phyloP scores from a whole-genome alignment of 30 jellyfish, hydroid and myxozoan genomes.

The Catostylus mosaicus region DNA sequence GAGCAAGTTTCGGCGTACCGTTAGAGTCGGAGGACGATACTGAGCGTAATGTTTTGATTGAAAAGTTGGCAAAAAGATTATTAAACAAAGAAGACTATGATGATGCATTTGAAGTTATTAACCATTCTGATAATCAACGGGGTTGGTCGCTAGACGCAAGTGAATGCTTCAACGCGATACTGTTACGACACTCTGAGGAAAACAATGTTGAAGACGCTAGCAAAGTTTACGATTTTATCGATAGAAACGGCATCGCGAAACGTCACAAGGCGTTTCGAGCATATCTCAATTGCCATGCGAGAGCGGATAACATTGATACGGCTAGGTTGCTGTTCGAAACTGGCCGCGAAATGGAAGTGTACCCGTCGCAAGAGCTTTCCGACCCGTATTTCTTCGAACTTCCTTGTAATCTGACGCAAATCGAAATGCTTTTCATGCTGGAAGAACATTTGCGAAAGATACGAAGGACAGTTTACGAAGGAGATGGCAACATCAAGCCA shows the following conservation, averaged over 20 bases:
- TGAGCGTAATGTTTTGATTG: background rate
- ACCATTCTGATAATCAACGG: background rate
- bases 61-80: constrained; percentile 2
- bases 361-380: constrained; percentile 28
- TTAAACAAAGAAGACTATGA: constrained; percentile 23
- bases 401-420: constrained; percentile 31
- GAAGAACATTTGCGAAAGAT: constrained; percentile 57
- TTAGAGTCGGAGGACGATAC: constrained; percentile 18
- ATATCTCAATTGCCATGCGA: constrained; percentile 66
- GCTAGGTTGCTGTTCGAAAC: constrained; percentile 60
- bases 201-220: constrained; percentile 35
- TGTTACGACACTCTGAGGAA: constrained; percentile 37
- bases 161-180: constrained; percentile 4
- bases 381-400: constrained; percentile 50
- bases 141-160: constrained; percentile 7
- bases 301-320: background rate
- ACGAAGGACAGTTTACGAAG: constrained; percentile 19
- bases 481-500: constrained; percentile 4
- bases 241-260: background rate
- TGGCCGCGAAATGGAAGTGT: constrained; percentile 41
- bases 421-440: constrained; percentile 63
- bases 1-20: constrained; percentile 62
- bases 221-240: constrained; percentile 28
- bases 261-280: constrained; percentile 32
- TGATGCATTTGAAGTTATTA: constrained; percentile 55